phyloP scores from a whole-genome alignment of 2,113 vertebrate genomes.

The Nansenia antarctica region DNA sequence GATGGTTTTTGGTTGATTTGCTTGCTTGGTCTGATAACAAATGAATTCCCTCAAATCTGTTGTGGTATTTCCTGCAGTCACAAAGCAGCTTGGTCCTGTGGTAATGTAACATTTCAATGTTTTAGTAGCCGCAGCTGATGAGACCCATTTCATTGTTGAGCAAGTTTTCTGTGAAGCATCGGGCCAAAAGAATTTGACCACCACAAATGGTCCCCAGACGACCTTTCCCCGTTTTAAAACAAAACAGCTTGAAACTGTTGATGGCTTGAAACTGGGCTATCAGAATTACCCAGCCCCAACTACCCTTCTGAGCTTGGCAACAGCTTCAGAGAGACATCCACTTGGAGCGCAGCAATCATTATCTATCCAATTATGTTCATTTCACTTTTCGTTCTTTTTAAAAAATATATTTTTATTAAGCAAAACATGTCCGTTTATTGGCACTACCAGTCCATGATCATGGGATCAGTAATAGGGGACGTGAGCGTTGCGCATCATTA shows the following conservation, averaged over 20 bases:
- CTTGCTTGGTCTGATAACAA: neutral
- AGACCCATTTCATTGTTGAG: too few relatives aligned
- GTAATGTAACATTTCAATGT: too few relatives aligned
- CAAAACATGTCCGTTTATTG: slow-evolving; percentile 29
- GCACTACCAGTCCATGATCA: slow-evolving; percentile 35
- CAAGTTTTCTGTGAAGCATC: neutral
- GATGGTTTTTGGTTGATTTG: neutral
- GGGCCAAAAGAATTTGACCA: neutral
- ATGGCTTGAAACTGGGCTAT: neutral
- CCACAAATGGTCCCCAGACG: neutral
- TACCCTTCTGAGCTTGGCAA: slow-evolving; percentile 15
- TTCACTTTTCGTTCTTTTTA: slow-evolving; percentile 7
- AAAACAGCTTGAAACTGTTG: neutral
- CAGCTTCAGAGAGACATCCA: slow-evolving; percentile 17
- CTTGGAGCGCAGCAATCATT: slow-evolving; percentile 9
- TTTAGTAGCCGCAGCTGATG: too few relatives aligned
- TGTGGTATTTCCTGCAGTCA: neutral
- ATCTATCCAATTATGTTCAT: slow-evolving; percentile 19
- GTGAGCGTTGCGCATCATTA: slow-evolving; percentile 20
- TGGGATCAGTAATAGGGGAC: slow-evolving; percentile 25
- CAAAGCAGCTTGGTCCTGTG: too few relatives aligned
- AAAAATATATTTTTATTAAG: slow-evolving; percentile 26
- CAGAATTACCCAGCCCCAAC: neutral
- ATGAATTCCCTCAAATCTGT: neutral
- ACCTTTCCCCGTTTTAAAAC: neutral